A percentile compares a stretch with the other conserved stretches of the same genome.
Evolutionary conservation across 2,888 invertebrate genomes (phyloP).

Genomic region (Mesochorus sp.): DNA sequence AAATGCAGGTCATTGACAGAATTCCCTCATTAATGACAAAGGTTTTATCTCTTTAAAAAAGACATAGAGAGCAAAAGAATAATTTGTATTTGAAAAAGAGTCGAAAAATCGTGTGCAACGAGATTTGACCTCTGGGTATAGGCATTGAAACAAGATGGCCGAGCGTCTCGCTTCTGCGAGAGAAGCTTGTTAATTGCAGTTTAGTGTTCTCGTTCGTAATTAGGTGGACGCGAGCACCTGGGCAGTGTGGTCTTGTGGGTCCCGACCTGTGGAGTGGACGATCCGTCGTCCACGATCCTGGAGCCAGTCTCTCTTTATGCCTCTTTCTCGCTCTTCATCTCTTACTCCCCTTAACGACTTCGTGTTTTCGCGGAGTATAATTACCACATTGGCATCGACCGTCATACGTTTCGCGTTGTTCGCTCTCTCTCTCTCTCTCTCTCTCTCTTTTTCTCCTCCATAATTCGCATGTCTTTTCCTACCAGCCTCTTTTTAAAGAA

Average conservation of each 20-base stretch:
- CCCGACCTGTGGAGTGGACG: slow-evolving; percentile 25
- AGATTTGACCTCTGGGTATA: slow-evolving; percentile 54
- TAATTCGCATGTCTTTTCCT: slow-evolving; percentile 36
- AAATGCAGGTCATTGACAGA: too few species aligned
- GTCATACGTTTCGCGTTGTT: slow-evolving; percentile 72
- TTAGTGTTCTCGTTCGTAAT: slow-evolving; percentile 80
- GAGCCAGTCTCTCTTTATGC: slow-evolving; percentile 7
- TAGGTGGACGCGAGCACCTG: slow-evolving; percentile 79
- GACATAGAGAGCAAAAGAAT: background rate
- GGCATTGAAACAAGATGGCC: slow-evolving; percentile 75
- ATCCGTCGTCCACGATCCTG: slow-evolving; percentile 39
- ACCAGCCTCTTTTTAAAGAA: slow-evolving; percentile 54
- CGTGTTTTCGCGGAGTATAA: slow-evolving; percentile 69
- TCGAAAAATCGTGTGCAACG: slow-evolving; percentile 53
- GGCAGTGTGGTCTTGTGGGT: slow-evolving; percentile 58
- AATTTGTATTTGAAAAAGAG: background rate
- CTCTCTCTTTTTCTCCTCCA: slow-evolving; percentile 12
- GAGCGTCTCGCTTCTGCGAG: slow-evolving; percentile 42
- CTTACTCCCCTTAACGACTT: slow-evolving; percentile 31
- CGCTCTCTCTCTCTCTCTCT: slow-evolving; percentile 12
- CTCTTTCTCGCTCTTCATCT: slow-evolving; percentile 20
- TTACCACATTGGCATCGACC: slow-evolving; percentile 74
- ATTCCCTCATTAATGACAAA: too few species aligned
- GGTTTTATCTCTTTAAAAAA: too few species aligned
- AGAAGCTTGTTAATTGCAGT: slow-evolving; percentile 80